A percentile compares a stretch with the other conserved stretches of the same genome.
These are phyloP conservation scores for Melanerpes formicivorus DNA, from an alignment of 2,113 vertebrate genomes.

Conservation along the genomic window DNA sequence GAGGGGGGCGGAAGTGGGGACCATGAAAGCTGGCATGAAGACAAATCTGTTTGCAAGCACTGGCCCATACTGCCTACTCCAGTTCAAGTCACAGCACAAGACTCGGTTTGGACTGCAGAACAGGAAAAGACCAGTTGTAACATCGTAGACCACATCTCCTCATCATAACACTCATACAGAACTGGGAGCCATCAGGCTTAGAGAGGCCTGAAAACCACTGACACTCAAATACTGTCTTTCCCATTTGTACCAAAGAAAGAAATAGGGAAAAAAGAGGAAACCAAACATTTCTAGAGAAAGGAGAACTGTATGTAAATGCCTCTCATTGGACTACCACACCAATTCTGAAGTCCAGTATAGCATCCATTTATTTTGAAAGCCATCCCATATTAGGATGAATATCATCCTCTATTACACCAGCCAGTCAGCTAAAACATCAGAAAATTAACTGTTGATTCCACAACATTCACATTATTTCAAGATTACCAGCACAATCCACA, in stretches of 20 bases:
- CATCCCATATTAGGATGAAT: background rate
- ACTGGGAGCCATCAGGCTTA: background rate
- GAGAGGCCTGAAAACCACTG: background rate
- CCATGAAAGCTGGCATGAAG: background rate
- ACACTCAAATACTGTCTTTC: background rate
- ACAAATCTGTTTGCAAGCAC: conserved; percentile 7
- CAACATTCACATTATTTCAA: background rate
- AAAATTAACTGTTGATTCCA: background rate
- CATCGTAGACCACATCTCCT: background rate
- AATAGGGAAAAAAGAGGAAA: background rate
- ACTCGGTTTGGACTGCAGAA: background rate
- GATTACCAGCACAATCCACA: background rate
- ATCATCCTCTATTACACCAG: background rate
- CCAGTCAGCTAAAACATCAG: background rate
- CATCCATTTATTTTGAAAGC: background rate
- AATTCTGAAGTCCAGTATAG: background rate
- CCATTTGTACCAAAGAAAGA: background rate
- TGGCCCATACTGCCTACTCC: background rate
- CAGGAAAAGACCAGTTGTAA: conserved; percentile 6
- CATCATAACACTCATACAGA: background rate
- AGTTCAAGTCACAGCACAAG: background rate
- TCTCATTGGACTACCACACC: background rate
- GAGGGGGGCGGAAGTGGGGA: background rate
- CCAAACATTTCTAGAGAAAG: background rate
- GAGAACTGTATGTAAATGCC: background rate